Conservation (phyloP, 1,140 invertebrate species). For the Oreohelix idahoensis region DNA sequence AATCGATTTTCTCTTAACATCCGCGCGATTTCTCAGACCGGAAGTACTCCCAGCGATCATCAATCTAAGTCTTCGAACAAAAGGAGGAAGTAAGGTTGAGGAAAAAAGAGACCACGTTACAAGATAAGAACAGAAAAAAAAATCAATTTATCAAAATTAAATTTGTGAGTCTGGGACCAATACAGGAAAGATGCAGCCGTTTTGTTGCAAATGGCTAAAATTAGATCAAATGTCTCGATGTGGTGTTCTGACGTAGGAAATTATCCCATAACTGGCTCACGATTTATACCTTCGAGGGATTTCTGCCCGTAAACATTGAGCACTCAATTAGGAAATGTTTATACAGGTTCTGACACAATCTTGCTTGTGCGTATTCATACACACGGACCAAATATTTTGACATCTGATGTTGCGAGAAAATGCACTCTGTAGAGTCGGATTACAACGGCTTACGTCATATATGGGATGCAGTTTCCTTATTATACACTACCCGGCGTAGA, state of each 20-base stretch:
- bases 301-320: not conserved
- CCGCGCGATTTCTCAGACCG: not conserved
- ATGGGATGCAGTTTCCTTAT: too few species aligned
- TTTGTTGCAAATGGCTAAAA: not conserved
- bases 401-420: not conserved
- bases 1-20: not conserved
- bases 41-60: conserved; percentile 2
- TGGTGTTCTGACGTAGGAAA: not conserved
- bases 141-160: not conserved
- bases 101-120: not conserved
- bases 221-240: not conserved
- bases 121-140: not conserved
- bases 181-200: not conserved
- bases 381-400: conserved; percentile 5
- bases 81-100: not conserved
- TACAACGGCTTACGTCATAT: too few species aligned
- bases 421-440: not conserved
- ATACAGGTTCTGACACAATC: not conserved
- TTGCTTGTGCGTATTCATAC: not conserved
- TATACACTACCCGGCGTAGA: too few species aligned
- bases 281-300: not conserved
- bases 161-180: not conserved
- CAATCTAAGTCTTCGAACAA: not conserved
- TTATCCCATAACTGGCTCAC: not conserved
- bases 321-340: not conserved